Percentiles rank a stretch among this genome's conserved stretches.
Evolutionary conservation across 1,140 invertebrate genomes (phyloP).

Genomic region (Zophobas atratus): DNA sequence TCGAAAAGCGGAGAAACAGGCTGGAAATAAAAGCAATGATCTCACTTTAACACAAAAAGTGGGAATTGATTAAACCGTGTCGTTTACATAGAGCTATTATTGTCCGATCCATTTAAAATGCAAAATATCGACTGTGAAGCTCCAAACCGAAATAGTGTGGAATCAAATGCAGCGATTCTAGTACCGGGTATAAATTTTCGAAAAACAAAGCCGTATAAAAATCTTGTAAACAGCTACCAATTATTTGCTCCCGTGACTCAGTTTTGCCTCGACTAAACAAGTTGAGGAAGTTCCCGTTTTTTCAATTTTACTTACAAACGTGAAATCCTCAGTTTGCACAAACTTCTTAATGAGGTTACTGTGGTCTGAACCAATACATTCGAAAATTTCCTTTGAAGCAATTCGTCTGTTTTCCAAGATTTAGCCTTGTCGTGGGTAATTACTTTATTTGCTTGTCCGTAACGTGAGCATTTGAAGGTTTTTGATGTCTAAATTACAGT

Average conservation of each 20-base stretch:
- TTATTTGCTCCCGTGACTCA: too few species aligned
- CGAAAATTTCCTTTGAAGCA: conserved; percentile 8
- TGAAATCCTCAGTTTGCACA: background rate
- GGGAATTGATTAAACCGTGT: too few species aligned
- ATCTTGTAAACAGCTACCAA: too few species aligned
- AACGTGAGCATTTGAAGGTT: conserved; percentile 6
- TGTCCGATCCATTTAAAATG: too few species aligned
- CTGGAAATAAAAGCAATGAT: too few species aligned
- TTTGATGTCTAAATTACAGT: conserved; percentile 6
- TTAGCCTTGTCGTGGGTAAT: conserved; percentile 18
- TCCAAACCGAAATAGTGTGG: too few species aligned
- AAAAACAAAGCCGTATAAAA: background rate
- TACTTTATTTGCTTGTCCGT: conserved; percentile 16
- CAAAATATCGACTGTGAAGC: too few species aligned
- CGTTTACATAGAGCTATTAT: too few species aligned
- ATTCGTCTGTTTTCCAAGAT: conserved; percentile 19
- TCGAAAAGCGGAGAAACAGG: too few species aligned
- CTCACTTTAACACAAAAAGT: too few species aligned
- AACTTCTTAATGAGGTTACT: conserved; percentile 25
- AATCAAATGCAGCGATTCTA: too few species aligned
- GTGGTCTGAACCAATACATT: conserved; percentile 5
- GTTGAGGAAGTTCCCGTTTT: background rate
- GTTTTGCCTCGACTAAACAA: background rate
- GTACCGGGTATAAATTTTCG: background rate
- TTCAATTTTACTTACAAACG: background rate